Evolutionary conservation across 2,888 invertebrate genomes (phyloP).

Genomic region (Heliothis peltigera): DNA sequence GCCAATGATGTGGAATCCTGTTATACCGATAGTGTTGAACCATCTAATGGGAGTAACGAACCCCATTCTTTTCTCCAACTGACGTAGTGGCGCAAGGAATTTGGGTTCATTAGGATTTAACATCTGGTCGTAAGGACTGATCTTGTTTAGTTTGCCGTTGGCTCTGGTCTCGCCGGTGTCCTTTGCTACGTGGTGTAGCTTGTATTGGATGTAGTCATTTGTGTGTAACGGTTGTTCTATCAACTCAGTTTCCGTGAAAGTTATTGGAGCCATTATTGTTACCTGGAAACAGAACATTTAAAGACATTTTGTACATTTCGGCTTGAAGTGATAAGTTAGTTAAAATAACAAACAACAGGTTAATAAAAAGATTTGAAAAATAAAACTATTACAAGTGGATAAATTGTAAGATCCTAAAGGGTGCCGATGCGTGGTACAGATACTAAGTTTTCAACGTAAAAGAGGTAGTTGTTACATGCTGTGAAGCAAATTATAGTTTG

Average conservation of each 20-base stretch:
- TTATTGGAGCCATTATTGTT: slow-evolving; percentile 66
- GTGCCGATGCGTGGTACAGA: too few species aligned
- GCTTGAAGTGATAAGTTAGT: too few species aligned
- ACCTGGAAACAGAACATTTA: slow-evolving; percentile 53
- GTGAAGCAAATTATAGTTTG: too few species aligned
- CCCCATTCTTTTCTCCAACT: slow-evolving; percentile 80
- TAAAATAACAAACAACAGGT: too few species aligned
- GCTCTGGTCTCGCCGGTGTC: slow-evolving; percentile 25
- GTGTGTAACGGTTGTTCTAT: slow-evolving; percentile 48
- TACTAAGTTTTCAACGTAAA: too few species aligned
- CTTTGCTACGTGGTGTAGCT: slow-evolving; percentile 52
- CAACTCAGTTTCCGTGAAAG: slow-evolving; percentile 65
- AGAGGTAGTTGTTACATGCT: too few species aligned
- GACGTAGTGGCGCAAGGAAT: slow-evolving; percentile 69
- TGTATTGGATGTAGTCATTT: slow-evolving; percentile 55
- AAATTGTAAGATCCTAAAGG: too few species aligned
- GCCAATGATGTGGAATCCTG: slow-evolving; percentile 79
- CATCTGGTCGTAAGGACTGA: slow-evolving; percentile 68
- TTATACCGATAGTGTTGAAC: slow-evolving; percentile 90
- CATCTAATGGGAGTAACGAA: slow-evolving; percentile 91
- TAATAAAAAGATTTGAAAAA: too few species aligned
- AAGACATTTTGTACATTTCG: neutral
- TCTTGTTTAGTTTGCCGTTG: slow-evolving; percentile 24
- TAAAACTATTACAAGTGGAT: too few species aligned
- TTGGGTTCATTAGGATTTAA: slow-evolving; percentile 66